A percentile compares a stretch with the other conserved stretches of the same genome.
phyloP scores from a whole-genome alignment of 2,888 invertebrate genomes.

The Leucophenga maculata region DNA sequence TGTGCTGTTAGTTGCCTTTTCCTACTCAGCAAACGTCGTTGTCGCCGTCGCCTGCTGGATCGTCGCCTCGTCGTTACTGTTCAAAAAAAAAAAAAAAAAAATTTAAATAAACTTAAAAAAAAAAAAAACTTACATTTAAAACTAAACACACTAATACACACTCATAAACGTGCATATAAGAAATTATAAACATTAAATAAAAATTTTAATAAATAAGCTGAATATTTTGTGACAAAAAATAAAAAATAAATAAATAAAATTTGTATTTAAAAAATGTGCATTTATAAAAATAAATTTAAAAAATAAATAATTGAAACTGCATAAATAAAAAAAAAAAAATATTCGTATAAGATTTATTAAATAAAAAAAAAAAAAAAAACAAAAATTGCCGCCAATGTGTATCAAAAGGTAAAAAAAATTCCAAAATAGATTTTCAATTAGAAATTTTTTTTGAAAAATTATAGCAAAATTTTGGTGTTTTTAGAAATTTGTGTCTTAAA shows the following conservation, averaged over 20 bases:
- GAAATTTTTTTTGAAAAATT: neutral
- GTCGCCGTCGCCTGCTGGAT: slow-evolving; percentile 28
- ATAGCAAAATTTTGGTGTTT: neutral
- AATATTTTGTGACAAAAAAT: neutral
- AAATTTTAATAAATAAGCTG: neutral
- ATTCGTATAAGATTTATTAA: neutral
- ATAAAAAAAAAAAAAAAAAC: neutral
- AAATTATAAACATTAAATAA: neutral
- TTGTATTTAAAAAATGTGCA: slow-evolving; percentile 10
- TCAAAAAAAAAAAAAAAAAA: slow-evolving; percentile 11
- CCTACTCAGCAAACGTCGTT: slow-evolving; percentile 55
- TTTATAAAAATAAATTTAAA: neutral
- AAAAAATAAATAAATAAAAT: slow-evolving; percentile 10
- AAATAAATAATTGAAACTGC: slow-evolving; percentile 3
- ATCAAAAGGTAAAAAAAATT: neutral
- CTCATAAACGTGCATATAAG: slow-evolving; percentile 2
- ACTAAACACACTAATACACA: slow-evolving; percentile 1
- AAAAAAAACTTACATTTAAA: slow-evolving; percentile 29
- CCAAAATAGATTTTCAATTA: neutral
- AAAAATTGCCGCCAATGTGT: too few relatives aligned
- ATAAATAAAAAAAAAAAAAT: neutral
- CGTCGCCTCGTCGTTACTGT: slow-evolving; percentile 20
- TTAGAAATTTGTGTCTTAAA: neutral
- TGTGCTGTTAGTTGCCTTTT: slow-evolving; percentile 74
- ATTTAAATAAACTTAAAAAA: slow-evolving; percentile 35